These are phyloP conservation scores for Choristoneura fumiferana DNA, from an alignment of 1,140 invertebrate species.

Conservation along the genomic window DNA sequence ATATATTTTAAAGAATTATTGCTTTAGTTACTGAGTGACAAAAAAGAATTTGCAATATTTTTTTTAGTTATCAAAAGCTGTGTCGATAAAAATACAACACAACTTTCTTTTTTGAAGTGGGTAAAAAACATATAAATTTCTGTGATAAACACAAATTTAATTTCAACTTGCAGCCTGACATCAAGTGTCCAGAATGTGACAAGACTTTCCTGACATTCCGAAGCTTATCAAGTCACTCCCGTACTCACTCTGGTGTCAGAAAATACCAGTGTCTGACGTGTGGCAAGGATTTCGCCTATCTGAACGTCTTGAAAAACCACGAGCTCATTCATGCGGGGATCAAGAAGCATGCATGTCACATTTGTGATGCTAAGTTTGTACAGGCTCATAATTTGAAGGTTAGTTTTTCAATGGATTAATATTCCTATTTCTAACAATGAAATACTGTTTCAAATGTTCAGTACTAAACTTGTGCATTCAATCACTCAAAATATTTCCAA, in stretches of 20 bases:
- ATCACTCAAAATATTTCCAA: too few species aligned
- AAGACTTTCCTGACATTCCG: slow-evolving; percentile 68
- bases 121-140: too few species aligned
- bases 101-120: too few species aligned
- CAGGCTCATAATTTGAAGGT: slow-evolving; percentile 71
- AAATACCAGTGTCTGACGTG: slow-evolving; percentile 90
- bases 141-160: background rate
- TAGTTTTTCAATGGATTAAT: slow-evolving; percentile 18
- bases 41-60: too few species aligned
- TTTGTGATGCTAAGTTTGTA: slow-evolving; percentile 72
- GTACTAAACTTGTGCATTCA: too few species aligned
- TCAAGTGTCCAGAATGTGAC: slow-evolving; percentile 70
- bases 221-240: slow-evolving; percentile 81
- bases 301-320: slow-evolving; percentile 75
- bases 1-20: too few species aligned
- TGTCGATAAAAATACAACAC: too few species aligned
- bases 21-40: too few species aligned
- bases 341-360: slow-evolving; percentile 70
- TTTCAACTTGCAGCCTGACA: slow-evolving; percentile 65
- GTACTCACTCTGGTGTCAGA: slow-evolving; percentile 89
- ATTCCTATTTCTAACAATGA: too few species aligned
- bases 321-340: slow-evolving; percentile 69
- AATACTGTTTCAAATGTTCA: too few species aligned
- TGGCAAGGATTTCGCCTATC: slow-evolving; percentile 82
- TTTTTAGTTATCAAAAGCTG: too few species aligned